Conservation (phyloP, 2,797 vertebrate species). For the Lerista edwardsae region DNA sequence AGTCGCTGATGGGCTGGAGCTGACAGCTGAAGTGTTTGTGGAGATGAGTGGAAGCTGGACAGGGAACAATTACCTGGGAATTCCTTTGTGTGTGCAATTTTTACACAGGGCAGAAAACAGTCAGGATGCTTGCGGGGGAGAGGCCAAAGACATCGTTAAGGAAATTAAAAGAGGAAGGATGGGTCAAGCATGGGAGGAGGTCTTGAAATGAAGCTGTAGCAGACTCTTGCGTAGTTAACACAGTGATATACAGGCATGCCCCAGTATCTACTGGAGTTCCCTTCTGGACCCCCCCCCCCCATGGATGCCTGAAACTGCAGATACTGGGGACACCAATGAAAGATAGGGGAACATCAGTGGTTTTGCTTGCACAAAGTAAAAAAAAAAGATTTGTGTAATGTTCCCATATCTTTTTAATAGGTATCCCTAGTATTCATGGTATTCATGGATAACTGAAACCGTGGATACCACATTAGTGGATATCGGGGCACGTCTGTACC, state of each 20-base stretch:
- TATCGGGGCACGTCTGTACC: too few relatives aligned
- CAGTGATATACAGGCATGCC: background rate
- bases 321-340: too few relatives aligned
- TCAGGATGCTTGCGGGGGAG: background rate
- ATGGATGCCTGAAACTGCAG: too few relatives aligned
- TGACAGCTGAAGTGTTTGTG: constrained; percentile 30
- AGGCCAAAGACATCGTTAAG: background rate
- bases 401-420: too few relatives aligned
- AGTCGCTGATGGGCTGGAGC: constrained; percentile 48
- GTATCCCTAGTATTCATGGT: too few relatives aligned
- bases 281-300: too few relatives aligned
- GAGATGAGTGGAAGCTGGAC: constrained; percentile 23
- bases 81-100: background rate
- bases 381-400: too few relatives aligned
- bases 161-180: background rate
- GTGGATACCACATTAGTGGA: too few relatives aligned
- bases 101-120: background rate
- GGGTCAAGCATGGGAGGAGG: background rate
- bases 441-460: too few relatives aligned
- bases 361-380: too few relatives aligned
- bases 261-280: too few relatives aligned
- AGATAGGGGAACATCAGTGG: too few relatives aligned
- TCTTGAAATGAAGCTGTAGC: background rate
- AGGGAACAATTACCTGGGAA: background rate
- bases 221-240: constrained; percentile 3